phyloP scores from a whole-genome alignment of 2,113 vertebrate genomes.

The Rhinolophus sinicus region DNA sequence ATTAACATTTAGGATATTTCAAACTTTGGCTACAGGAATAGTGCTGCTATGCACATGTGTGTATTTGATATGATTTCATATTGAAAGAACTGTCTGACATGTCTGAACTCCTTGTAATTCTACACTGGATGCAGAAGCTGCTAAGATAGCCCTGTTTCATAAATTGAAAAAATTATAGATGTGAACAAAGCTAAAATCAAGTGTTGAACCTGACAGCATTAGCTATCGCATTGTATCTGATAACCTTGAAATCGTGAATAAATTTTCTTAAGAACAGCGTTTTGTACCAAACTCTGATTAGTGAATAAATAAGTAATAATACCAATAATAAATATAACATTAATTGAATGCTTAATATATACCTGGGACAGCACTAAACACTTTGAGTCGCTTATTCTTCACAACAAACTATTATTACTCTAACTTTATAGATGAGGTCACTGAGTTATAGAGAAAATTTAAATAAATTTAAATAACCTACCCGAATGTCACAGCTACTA shows the following conservation, averaged over 20 bases:
- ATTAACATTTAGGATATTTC: not conserved
- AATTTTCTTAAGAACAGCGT: not conserved
- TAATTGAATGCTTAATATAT: not conserved
- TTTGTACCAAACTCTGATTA: not conserved
- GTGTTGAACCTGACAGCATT: not conserved
- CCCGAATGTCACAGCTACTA: not conserved
- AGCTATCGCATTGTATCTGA: not conserved
- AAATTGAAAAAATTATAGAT: not conserved
- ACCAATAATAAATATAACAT: not conserved
- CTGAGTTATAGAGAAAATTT: not conserved
- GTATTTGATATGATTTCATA: not conserved
- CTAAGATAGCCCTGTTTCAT: not conserved
- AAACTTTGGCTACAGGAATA: not conserved
- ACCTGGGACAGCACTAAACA: not conserved
- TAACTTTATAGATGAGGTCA: not conserved
- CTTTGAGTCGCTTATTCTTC: not conserved
- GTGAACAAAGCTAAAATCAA: not conserved
- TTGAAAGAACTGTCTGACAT: not conserved
- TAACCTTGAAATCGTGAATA: slow-evolving; percentile 12
- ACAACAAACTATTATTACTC: not conserved
- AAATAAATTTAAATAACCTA: not conserved
- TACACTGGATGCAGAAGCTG: not conserved
- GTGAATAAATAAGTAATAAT: not conserved
- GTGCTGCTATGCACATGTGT: not conserved
- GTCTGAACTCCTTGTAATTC: not conserved